Evolutionary conservation across 2,113 vertebrate genomes (phyloP).

Genomic region (Engystomops pustulosus): DNA sequence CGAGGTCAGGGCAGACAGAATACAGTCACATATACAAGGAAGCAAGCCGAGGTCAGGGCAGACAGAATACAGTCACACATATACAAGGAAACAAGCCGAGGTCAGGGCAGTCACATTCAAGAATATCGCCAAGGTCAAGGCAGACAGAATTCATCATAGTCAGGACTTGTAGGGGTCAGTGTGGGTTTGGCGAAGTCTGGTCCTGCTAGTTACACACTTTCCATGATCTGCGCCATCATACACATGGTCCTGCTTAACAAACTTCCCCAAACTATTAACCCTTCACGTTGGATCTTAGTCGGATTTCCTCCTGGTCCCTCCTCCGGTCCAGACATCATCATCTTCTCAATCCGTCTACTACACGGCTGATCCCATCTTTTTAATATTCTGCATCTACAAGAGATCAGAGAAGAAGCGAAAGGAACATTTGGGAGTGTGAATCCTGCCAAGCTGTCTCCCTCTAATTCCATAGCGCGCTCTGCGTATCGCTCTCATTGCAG

Average conservation of each 20-base stretch:
- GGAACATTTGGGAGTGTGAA: constrained; percentile 49
- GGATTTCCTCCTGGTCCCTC: background rate
- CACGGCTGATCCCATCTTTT: constrained; percentile 62
- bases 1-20: too few relatives aligned
- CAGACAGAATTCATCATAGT: too few relatives aligned
- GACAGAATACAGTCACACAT: too few relatives aligned
- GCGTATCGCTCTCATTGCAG: constrained; percentile 73
- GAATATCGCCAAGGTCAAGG: too few relatives aligned
- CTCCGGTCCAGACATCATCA: background rate
- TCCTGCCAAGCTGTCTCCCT: constrained; percentile 65
- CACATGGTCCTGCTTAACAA: background rate
- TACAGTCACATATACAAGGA: too few relatives aligned
- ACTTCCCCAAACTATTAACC: background rate
- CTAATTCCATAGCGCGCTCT: constrained; percentile 65
- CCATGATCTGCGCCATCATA: too few relatives aligned
- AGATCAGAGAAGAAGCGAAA: constrained; percentile 53
- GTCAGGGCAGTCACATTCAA: too few relatives aligned
- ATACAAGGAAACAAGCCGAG: too few relatives aligned
- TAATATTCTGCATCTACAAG: constrained; percentile 48
- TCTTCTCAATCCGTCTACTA: background rate
- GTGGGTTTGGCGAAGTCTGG: too few relatives aligned
- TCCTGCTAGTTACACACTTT: too few relatives aligned
- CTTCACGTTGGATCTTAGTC: background rate
- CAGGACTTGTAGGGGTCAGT: too few relatives aligned
- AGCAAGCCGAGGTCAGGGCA: too few relatives aligned